Evolutionary conservation across 2,888 invertebrate genomes (phyloP), one percentile per base, ranked within the genome.

Genomic region (Xylota segnis): DNA sequence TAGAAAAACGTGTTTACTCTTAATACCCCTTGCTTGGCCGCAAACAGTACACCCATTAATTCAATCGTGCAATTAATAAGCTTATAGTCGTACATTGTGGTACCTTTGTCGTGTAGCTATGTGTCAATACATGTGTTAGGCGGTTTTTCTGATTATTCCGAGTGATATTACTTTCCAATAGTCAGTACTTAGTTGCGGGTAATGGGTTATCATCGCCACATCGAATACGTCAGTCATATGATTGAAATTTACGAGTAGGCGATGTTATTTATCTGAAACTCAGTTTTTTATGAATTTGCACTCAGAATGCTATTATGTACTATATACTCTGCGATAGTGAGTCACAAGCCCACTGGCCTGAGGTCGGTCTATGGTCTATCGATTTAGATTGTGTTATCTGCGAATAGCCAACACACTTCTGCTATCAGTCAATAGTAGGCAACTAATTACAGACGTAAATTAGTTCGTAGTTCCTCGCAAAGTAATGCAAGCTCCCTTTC

Each of bases 1-100:
- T 29, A 63, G 61, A 72, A 61, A 72, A 76, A 63, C 68, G 34
- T 52, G 70, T 71, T 56, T 29, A 18, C 7, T 52, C 32, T 32
- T 9, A n/a, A 5, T 23, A 40, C 40, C 23, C 47, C 32, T 18
- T 12, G 0, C 23, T n/a, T 5, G n/a, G 2, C 12, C 6, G 10
- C n/a, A 1, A 47, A 2, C 23, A 23, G 23, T 29, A 9, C 12
- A 16, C 18, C 16, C 43, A 29, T 18, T 29, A 16, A 56, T 56
- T 18, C n/a, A 56, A 56, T 43, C 54, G 16, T 23, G 12, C 16
- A 16, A 40, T 40, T 40, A 43, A 43, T 23, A 27, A 27, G 5
- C 2, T 9, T 43, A 14, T 27, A 29, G n/a, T 6, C 23, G 50
- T 50, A 47, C 47, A 16, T 40, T 40, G 43, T 43, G 14, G 14